Evolutionary conservation across 2,113 vertebrate genomes (phyloP), one percentile per base, ranked within the genome.

Genomic region (Macrotis lagotis): DNA sequence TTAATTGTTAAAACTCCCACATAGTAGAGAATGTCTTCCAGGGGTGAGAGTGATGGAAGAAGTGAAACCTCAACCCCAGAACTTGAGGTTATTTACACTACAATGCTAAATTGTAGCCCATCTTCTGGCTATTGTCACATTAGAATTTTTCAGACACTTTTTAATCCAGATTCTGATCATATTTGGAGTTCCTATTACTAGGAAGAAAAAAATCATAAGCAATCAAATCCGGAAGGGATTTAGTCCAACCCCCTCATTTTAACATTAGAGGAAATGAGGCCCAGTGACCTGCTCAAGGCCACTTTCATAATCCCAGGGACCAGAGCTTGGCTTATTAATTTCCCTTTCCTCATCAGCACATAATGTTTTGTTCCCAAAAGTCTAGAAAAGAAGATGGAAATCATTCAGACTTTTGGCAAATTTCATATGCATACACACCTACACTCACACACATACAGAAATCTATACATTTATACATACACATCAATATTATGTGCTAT

Each of bases 281-380:
- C 66, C 66, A 44, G 37, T 24, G 66, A 83, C 16, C 66, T 83
- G 66, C n/a, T 83, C 66, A 83, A 44, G 66, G 66, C 6, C 66
- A 83, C 19, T 83, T 83, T 83, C 37, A 44, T 44, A n/a, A 19
- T n/a, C n/a, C 48, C 88, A 44, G 66, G 19, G 66, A 95, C 49
- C 0, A 95, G 25, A 96, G 50, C 92, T 51, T 44, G 0, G 91
- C 50, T 74, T 95, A 25, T 28, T 93, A 95, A 91, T 95, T 91
- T 90, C 88, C 8, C 50, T 96, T 96, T 90, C 22, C 49, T 93
- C 93, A 83, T 83, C n/a, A 94, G 90, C 94, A 93, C 90, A 93
- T 95, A 94, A 83, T 50, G 94, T 91, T 96, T 95, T 96, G 95
- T 94, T 94, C 93, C 53, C 88, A 90, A 9, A 90, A 92, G 90